These are phyloP conservation scores for Nothoprocta perdicaria DNA, from an alignment of 2,113 vertebrate species.

Conservation along the genomic window DNA sequence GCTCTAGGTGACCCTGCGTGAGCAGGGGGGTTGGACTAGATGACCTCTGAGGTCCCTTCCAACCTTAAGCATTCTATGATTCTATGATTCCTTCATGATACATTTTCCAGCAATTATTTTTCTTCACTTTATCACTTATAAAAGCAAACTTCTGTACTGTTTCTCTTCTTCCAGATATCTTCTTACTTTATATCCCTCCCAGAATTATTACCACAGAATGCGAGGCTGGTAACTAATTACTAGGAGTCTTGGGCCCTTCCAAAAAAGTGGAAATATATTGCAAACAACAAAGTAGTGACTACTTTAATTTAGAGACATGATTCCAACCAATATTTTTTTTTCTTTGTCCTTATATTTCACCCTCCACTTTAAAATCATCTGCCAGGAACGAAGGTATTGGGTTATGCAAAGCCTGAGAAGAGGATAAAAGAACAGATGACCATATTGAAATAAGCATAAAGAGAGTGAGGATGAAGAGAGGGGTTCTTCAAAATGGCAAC, in stretches of 20 bases:
- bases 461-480: background rate
- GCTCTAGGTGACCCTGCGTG: too few relatives aligned
- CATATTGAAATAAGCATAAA: conserved; percentile 56
- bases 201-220: background rate
- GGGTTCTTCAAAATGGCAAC: conserved; percentile 29
- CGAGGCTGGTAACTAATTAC: background rate
- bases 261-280: background rate
- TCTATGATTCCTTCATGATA: background rate
- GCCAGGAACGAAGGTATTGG: background rate
- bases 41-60: too few relatives aligned
- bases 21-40: too few relatives aligned
- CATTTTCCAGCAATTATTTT: background rate
- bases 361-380: background rate
- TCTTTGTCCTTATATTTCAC: background rate
- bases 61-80: too few relatives aligned
- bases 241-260: background rate
- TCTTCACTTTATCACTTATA: background rate
- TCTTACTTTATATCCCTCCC: background rate
- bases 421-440: conserved; percentile 48
- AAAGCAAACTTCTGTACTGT: background rate
- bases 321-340: rapidly evolving
- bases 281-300: background rate
- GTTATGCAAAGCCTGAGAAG: conserved; percentile 2
- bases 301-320: background rate
- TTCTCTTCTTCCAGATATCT: background rate